Evolutionary conservation across 2,888 invertebrate genomes (phyloP).

Genomic region (Ormyrus labotus): DNA sequence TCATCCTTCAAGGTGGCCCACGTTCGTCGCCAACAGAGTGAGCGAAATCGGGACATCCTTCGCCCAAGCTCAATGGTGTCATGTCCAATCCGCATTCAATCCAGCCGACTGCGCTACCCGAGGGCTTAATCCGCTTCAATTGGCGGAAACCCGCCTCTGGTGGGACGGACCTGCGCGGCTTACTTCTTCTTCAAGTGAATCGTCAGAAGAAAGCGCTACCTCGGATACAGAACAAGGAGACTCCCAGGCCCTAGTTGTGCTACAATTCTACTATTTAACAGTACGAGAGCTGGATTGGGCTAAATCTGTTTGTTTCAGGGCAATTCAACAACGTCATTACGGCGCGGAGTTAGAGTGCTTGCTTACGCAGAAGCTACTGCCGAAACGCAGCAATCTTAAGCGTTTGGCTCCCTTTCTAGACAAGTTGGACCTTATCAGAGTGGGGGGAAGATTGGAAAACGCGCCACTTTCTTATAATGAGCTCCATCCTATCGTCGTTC

Average conservation of each 20-base stretch:
- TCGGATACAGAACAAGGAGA: not conserved
- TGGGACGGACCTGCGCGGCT: conserved; percentile 7
- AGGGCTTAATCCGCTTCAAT: not conserved
- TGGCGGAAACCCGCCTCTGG: not conserved
- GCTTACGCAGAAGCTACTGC: not conserved
- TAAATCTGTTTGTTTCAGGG: not conserved
- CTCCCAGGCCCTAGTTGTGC: not conserved
- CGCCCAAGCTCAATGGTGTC: not conserved
- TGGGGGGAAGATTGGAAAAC: not conserved
- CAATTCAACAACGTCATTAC: not conserved
- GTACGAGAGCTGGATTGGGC: not conserved
- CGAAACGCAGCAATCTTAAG: not conserved
- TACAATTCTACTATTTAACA: not conserved
- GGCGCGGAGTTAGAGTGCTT: not conserved
- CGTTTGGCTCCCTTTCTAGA: not conserved
- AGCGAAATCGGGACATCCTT: not conserved
- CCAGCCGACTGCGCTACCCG: conserved; percentile 17
- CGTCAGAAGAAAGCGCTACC: not conserved
- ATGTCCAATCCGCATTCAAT: conserved; percentile 7
- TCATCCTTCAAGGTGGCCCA: conserved; percentile 12
- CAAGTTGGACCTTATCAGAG: not conserved
- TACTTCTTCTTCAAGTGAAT: not conserved
- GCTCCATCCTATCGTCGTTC: not conserved
- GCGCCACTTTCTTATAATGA: not conserved
- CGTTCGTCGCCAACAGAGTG: conserved; percentile 5